Evolutionary conservation across 2,797 vertebrate species (phyloP).

Genomic region (Lycodopsis pacificus): DNA sequence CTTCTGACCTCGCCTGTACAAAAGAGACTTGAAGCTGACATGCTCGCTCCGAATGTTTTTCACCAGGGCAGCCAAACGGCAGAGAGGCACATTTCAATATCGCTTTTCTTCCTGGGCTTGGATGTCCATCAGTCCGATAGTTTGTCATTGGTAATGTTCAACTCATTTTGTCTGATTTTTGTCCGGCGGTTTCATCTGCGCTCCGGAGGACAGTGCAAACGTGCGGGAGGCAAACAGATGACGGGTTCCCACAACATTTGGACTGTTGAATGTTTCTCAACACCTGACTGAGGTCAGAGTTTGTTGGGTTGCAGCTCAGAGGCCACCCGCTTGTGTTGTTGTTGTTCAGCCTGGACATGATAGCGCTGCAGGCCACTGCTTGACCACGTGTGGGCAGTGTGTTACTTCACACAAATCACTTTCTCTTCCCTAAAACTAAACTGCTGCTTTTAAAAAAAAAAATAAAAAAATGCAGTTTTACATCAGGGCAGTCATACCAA

Average conservation of each 20-base stretch:
- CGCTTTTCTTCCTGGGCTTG: not conserved
- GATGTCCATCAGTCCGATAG: slow-evolving; percentile 15
- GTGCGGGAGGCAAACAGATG: slow-evolving; percentile 22
- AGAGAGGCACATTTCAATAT: slow-evolving; percentile 14
- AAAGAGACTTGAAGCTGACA: slow-evolving; percentile 72
- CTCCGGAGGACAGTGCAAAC: not conserved
- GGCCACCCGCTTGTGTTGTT: slow-evolving; percentile 54
- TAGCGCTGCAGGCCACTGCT: slow-evolving; percentile 54
- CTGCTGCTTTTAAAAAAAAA: not conserved
- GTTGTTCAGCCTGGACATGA: slow-evolving; percentile 34
- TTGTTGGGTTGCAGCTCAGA: slow-evolving; percentile 47
- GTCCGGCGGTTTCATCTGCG: slow-evolving; percentile 15
- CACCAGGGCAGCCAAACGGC: slow-evolving; percentile 39
- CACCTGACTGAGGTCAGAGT: slow-evolving; percentile 68
- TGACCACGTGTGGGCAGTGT: slow-evolving; percentile 57
- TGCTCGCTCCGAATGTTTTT: slow-evolving; percentile 53
- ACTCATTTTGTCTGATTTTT: slow-evolving; percentile 25
- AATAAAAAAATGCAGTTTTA: not conserved
- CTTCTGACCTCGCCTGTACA: slow-evolving; percentile 69
- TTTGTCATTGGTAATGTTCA: slow-evolving; percentile 13
- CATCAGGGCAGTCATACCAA: not conserved
- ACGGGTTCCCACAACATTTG: slow-evolving; percentile 45
- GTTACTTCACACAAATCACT: slow-evolving; percentile 44
- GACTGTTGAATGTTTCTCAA: slow-evolving; percentile 50
- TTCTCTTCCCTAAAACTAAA: slow-evolving; percentile 27